These are phyloP conservation scores for Plecotus auritus DNA, from an alignment of 2,113 vertebrate genomes.

Conservation along the genomic window DNA sequence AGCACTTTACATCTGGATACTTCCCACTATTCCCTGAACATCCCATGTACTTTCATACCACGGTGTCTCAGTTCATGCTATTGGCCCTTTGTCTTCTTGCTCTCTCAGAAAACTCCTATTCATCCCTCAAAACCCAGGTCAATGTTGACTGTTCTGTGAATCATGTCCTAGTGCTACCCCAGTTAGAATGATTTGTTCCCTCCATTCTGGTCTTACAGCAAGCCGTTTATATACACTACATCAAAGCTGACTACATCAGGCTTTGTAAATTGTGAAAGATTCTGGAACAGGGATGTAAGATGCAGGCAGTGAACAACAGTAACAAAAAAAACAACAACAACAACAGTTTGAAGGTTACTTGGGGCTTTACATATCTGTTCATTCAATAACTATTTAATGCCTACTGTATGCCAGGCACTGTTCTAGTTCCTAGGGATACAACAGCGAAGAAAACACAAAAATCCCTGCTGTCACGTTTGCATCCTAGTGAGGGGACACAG, in stretches of 20 bases:
- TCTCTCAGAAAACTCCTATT: constrained; percentile 17
- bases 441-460: background rate
- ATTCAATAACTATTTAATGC: background rate
- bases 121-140: constrained; percentile 10
- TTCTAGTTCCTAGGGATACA: background rate
- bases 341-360: background rate
- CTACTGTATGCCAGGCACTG: background rate
- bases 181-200: background rate
- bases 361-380: background rate
- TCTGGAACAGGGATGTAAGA: background rate
- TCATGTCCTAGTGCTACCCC: background rate
- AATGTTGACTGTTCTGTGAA: background rate
- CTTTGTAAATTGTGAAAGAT: background rate
- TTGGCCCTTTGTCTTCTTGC: background rate
- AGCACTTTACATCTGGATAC: too few relatives aligned
- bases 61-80: background rate
- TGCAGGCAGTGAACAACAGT: background rate
- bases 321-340: background rate
- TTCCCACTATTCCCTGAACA: background rate
- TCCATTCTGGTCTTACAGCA: background rate
- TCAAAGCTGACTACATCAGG: background rate
- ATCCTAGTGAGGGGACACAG: background rate
- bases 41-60: background rate
- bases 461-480: background rate
- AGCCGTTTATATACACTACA: background rate